Percentiles rank a stretch among this genome's conserved stretches.
These are phyloP conservation scores for Lytechinus variegatus DNA, from an alignment of 35 echinoderm and acorn worm genomes.

Conservation along the genomic window DNA sequence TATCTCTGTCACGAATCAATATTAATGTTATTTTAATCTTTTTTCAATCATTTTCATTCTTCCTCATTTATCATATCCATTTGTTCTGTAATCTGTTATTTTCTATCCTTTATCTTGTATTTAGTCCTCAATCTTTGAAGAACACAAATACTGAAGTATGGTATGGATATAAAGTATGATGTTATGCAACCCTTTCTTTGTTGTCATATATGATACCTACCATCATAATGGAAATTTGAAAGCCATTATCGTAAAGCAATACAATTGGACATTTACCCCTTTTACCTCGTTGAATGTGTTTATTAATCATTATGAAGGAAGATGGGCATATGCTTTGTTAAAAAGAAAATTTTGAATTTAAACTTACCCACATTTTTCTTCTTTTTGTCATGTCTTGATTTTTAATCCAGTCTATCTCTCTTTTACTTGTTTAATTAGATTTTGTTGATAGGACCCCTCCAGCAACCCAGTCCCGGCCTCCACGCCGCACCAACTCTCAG, in stretches of 20 bases:
- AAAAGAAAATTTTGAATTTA: too few relatives aligned
- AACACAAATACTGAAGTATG: too few relatives aligned
- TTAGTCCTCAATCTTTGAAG: neutral
- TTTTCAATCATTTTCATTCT: neutral
- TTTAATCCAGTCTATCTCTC: neutral
- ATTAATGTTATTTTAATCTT: too few relatives aligned
- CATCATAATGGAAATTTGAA: too few relatives aligned
- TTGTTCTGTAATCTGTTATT: neutral
- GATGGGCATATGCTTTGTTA: too few relatives aligned
- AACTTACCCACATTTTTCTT: neutral
- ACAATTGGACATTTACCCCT: too few relatives aligned
- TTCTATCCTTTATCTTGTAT: neutral
- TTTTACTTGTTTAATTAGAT: neutral
- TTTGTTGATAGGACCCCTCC: constrained; percentile 22
- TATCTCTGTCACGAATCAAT: neutral
- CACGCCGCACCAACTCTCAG: constrained; percentile 59
- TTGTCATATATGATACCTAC: too few relatives aligned
- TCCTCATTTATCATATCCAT: neutral
- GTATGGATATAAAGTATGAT: too few relatives aligned
- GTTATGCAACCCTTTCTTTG: too few relatives aligned
- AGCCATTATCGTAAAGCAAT: too few relatives aligned
- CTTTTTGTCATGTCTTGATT: neutral
- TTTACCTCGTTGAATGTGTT: too few relatives aligned
- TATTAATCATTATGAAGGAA: too few relatives aligned
- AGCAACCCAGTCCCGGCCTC: constrained; percentile 22